phyloP scores from a whole-genome alignment of 2,113 vertebrate species.

The Haemorhous mexicanus region DNA sequence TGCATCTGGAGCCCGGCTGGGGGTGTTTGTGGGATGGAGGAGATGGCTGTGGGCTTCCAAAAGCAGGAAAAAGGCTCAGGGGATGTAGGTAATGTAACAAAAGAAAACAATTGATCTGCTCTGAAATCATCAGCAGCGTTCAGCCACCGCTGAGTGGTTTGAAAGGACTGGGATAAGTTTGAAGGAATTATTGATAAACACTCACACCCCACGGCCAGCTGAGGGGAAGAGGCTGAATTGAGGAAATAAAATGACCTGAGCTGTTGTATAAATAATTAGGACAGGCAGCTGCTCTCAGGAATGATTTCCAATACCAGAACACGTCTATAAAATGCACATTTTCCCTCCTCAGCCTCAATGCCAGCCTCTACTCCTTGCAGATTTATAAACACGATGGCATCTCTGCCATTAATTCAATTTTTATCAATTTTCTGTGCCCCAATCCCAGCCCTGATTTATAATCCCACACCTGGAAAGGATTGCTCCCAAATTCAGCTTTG shows the following conservation, averaged over 20 bases:
- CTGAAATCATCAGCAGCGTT: not conserved
- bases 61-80: not conserved
- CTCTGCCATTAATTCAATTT: not conserved
- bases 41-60: not conserved
- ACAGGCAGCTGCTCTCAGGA: not conserved
- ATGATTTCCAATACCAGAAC: not conserved
- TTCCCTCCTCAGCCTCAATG: not conserved
- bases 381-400: not conserved
- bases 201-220: not conserved
- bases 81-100: not conserved
- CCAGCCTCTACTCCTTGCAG: not conserved
- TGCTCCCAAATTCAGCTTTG: not conserved
- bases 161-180: not conserved
- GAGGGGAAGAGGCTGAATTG: not conserved
- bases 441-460: not conserved
- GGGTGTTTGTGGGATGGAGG: not conserved
- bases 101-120: not conserved
- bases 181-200: not conserved
- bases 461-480: not conserved
- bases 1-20: not conserved
- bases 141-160: not conserved
- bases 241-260: not conserved
- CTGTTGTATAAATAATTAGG: not conserved
- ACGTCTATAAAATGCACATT: not conserved
- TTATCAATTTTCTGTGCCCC: not conserved